phyloP scores from a whole-genome alignment of 2,888 invertebrate genomes.

The Aphidius colemani region DNA sequence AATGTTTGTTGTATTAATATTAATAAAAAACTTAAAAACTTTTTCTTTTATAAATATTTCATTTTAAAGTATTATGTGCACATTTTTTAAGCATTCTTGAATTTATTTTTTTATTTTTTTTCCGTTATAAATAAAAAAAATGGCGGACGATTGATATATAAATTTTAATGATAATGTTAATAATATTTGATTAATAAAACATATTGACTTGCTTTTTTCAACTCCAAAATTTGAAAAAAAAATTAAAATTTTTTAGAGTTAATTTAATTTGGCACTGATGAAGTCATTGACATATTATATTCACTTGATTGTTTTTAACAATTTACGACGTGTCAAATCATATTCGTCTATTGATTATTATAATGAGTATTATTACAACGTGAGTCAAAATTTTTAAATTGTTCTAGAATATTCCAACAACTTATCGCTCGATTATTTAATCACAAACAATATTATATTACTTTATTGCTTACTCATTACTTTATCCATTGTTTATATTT shows the following conservation, averaged over 20 bases:
- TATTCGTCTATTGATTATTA: constrained; percentile 22
- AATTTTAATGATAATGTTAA: too few species aligned
- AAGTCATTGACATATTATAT: too few species aligned
- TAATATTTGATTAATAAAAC: too few species aligned
- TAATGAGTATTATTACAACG: constrained; percentile 29
- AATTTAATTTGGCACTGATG: too few species aligned
- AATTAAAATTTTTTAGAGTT: too few species aligned
- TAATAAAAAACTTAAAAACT: too few species aligned
- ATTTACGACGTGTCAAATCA: constrained; percentile 12
- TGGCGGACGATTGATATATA: constrained; percentile 9
- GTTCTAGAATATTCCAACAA: not conserved
- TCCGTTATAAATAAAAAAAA: constrained; percentile 23
- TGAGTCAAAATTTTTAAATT: constrained; percentile 18
- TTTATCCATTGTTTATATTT: not conserved
- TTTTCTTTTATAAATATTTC: not conserved
- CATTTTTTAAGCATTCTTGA: constrained; percentile 12
- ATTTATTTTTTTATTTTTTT: not conserved
- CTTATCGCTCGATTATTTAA: not conserved
- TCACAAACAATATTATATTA: constrained; percentile 1
- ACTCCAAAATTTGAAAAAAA: too few species aligned
- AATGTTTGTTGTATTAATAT: too few species aligned
- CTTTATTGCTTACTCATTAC: constrained; percentile 6
- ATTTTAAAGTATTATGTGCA: not conserved
- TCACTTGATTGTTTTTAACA: not conserved
- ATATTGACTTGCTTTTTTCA: too few species aligned